Evolutionary conservation across 2,888 invertebrate genomes (phyloP), one percentile per base, ranked within the genome.

Genomic region (Pharmacophagus antenor): DNA sequence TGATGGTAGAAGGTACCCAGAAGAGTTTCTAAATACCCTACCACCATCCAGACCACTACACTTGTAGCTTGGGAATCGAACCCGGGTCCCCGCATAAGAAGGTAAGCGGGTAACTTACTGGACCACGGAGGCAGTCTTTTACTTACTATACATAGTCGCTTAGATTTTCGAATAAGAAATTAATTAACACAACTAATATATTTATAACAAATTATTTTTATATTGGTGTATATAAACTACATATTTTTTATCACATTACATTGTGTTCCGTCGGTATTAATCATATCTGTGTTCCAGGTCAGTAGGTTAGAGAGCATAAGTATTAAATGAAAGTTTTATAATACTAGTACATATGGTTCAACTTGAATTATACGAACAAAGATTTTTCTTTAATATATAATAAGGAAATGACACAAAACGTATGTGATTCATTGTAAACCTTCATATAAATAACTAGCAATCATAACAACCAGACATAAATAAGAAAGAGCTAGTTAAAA

Each of bases 291-390:
- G 44, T 42, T n/a, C 5, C 27, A 57, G 57, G 51, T 57, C 21
- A 57, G 44, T 57, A 57, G 57, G 57, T 51, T 52, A 52, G 41
- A 7, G 5, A 57, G 46, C 46, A 20, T 27, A 21, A 27, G n/a
- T 17, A 18, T 23, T 21, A 31, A 12, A 47, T 21, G 44, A 27
- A 46, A 18, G 42, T 18, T 18, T 44, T 44, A 8, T 18, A 18
- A 17, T 10, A 27, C 5, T 27, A 7, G 8, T 27, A 10, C 41
- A 41, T 41, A 7, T 17, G 2, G 21, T 47, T 27, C 23, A 25
- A 41, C 18, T 42, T 7, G 41, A 21, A 12, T 20, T 18, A 18
- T n/a, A 23, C 23, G 18, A 22, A 56, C 49, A 56, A 47, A 48
- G 7, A 56, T 27, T 56, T 23, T 31, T 12, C n/a, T 7, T 18